Base-by-base conservation (phyloP, 1,140 invertebrate genomes). In the Agraylea sexmaculata region DNA sequence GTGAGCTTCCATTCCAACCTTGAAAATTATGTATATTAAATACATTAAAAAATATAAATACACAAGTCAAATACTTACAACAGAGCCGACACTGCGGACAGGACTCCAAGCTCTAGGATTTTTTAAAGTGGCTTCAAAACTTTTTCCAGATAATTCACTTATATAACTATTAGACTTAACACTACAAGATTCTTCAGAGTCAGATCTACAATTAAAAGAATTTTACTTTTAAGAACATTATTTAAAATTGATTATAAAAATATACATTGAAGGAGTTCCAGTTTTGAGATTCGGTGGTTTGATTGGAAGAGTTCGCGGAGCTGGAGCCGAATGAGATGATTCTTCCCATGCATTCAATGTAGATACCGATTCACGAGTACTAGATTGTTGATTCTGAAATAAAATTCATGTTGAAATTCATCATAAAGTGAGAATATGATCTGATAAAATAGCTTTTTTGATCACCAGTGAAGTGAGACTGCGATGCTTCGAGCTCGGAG, bases 41-140 rank as follows among this genome's bases (percentile, higher is more conserved):
- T 17, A 4, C 13, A 35, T 21, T 37, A 21, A 20, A 19, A 25
- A 33, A 23, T 13, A n/a, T n/a, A n/a, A n/a, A n/a, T n/a, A n/a
- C 13, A 36, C 2, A 20, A 36, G 8, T 19, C 20, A 15, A 13
- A 33, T 29, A 37, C 47, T 45, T 16, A 78, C 72, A 21, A 86
- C 76, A 21, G 82, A 86, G 4, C 83, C 83, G 10, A 84, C 80
- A 46, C 81, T 84, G 47, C 81, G 73, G 10, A 86, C 79, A 11
- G 83, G 83, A 56, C 80, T 84, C 83, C 83, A 86, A 15, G 81
- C 80, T 52, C 80, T 72, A 21, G 80, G 80, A 64, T 83, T 83
- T 45, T 75, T 74, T 55, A 52, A 76, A 49, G 63, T 82, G 69
- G 51, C 69, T 52, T 68, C 77, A 75, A 54, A 83, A 69, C 47